Evolutionary conservation across 2,888 invertebrate species (phyloP).

Genomic region (Epinotia demarniana): DNA sequence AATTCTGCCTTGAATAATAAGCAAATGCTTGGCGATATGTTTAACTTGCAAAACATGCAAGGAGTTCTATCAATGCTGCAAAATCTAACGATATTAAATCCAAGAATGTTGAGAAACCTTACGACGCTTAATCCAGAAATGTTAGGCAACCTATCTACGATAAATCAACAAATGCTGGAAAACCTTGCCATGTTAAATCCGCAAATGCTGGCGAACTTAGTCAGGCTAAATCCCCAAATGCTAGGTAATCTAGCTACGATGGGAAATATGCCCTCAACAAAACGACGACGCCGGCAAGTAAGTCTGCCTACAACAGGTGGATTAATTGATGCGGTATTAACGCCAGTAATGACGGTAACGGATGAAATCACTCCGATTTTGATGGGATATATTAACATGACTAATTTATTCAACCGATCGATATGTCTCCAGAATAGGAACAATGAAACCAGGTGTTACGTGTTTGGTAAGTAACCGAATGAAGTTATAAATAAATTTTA

Average conservation of each 20-base stretch:
- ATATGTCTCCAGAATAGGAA: slow-evolving; percentile 37
- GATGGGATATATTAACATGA: slow-evolving; percentile 29
- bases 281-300: slow-evolving; percentile 20
- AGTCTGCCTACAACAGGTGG: slow-evolving; percentile 40
- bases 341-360: not conserved
- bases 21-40: slow-evolving; percentile 12
- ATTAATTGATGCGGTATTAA: slow-evolving; percentile 14
- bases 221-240: slow-evolving; percentile 15
- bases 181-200: slow-evolving; percentile 22
- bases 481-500: too few relatives aligned
- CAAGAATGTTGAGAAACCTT: slow-evolving; percentile 26
- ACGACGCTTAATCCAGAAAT: slow-evolving; percentile 10
- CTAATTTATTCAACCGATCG: slow-evolving; percentile 17
- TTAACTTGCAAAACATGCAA: slow-evolving; percentile 14
- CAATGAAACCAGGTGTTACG: slow-evolving; percentile 60
- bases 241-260: slow-evolving; percentile 13
- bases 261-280: slow-evolving; percentile 1
- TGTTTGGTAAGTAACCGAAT: slow-evolving; percentile 62
- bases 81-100: slow-evolving; percentile 14
- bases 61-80: slow-evolving; percentile 25
- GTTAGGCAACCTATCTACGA: slow-evolving; percentile 8
- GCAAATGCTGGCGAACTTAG: slow-evolving; percentile 4
- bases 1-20: slow-evolving; percentile 12
- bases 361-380: slow-evolving; percentile 10
- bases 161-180: slow-evolving; percentile 17